Evolutionary conservation across 2,113 vertebrate genomes (phyloP).

Genomic region (Ctenodactylus gundi): DNA sequence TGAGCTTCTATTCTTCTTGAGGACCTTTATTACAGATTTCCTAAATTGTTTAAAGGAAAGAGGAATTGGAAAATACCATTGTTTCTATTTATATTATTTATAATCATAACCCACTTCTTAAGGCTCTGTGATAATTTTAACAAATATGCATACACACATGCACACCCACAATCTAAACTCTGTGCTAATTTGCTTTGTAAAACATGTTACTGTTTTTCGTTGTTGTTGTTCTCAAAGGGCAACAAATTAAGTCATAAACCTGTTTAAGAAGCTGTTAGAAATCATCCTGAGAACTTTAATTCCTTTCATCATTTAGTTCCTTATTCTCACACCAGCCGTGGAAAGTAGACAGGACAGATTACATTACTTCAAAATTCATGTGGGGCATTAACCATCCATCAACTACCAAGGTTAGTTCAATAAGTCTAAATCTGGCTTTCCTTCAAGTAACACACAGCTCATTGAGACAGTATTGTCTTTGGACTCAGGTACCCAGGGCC

Average conservation of each 20-base stretch:
- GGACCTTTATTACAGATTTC: not conserved
- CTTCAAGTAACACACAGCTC: not conserved
- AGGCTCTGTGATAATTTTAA: not conserved
- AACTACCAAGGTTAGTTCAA: not conserved
- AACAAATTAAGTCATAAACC: not conserved
- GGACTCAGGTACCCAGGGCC: not conserved
- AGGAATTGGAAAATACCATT: not conserved
- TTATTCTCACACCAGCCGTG: not conserved
- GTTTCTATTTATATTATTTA: conserved; percentile 30
- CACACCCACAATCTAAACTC: not conserved
- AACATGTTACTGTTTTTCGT: conserved; percentile 16
- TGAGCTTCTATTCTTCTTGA: not conserved
- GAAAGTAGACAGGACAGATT: not conserved
- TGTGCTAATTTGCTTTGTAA: conserved; percentile 9
- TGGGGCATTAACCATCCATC: not conserved
- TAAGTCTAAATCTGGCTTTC: not conserved
- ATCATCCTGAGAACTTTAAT: conserved; percentile 18
- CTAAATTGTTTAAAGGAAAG: conserved; percentile 25
- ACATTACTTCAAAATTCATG: not conserved
- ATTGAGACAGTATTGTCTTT: not conserved
- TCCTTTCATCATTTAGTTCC: not conserved
- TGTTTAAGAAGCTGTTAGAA: conserved; percentile 8
- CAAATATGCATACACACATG: too few relatives aligned
- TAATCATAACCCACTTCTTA: not conserved
- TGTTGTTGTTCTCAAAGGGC: not conserved